Evolutionary conservation across 2,888 invertebrate species (phyloP).

Genomic region (Linyphia triangularis): DNA sequence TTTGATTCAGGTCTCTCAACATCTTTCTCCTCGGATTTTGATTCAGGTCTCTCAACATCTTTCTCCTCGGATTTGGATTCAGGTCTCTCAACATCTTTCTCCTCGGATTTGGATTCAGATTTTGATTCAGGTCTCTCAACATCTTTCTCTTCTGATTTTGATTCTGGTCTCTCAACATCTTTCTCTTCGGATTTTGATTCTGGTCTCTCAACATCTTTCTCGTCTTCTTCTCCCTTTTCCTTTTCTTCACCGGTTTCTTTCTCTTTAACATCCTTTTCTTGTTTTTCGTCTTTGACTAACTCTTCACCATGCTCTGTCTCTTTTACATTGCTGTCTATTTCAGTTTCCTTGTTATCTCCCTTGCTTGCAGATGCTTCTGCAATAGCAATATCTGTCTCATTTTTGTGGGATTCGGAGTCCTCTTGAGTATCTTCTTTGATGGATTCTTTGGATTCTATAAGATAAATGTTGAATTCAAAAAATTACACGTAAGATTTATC

Average conservation of each 20-base stretch:
- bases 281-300: background rate
- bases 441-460: constrained; percentile 4
- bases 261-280: background rate
- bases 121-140: background rate
- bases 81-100: background rate
- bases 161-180: constrained; percentile 13
- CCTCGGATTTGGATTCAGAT: background rate
- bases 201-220: constrained; percentile 28
- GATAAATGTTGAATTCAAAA: too few relatives aligned
- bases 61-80: background rate
- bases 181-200: constrained; percentile 28
- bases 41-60: background rate
- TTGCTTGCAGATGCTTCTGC: background rate
- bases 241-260: background rate
- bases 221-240: constrained; percentile 51
- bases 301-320: background rate
- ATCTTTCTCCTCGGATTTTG: background rate
- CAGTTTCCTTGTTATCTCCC: background rate
- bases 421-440: background rate
- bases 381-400: background rate
- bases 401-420: background rate
- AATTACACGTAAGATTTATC: too few relatives aligned
- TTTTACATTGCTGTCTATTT: background rate
- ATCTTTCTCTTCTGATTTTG: background rate
- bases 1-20: background rate